Evolutionary conservation across 2,888 invertebrate species (phyloP).

Genomic region (Pseudolycoriella hygida): DNA sequence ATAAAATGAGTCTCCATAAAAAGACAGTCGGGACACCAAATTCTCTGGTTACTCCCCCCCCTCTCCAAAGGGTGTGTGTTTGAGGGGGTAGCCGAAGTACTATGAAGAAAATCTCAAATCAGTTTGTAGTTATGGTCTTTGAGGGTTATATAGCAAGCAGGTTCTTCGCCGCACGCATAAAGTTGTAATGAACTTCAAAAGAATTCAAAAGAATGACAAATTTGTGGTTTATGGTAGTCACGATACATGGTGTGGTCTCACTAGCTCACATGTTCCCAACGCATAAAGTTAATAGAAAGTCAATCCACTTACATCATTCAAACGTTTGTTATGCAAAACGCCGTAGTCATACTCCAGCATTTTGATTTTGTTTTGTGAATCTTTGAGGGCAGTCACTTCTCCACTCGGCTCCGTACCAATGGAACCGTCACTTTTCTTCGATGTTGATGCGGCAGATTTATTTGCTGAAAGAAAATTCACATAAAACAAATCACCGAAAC

Average conservation of each 20-base stretch:
- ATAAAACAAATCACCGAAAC: conserved; percentile 2
- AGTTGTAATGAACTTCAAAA: too few relatives aligned
- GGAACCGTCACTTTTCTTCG: conserved; percentile 26
- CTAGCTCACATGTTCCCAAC: background rate
- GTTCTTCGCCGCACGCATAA: too few relatives aligned
- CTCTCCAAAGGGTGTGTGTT: too few relatives aligned
- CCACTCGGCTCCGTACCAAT: conserved; percentile 19
- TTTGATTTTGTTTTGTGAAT: conserved; percentile 43
- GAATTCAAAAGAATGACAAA: too few relatives aligned
- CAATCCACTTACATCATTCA: conserved; percentile 66
- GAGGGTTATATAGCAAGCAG: too few relatives aligned
- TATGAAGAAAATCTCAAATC: too few relatives aligned
- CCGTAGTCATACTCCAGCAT: conserved; percentile 60
- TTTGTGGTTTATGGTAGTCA: too few relatives aligned
- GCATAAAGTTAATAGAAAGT: background rate
- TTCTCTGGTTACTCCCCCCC: too few relatives aligned
- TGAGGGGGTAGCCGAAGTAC: too few relatives aligned
- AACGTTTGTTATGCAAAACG: conserved; percentile 53
- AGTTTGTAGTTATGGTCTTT: too few relatives aligned
- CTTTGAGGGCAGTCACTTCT: conserved; percentile 24
- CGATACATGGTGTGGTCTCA: background rate
- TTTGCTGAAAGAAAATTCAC: background rate
- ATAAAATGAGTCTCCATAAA: too few relatives aligned
- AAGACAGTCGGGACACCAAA: too few relatives aligned
- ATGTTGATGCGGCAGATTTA: conserved; percentile 14